Evolutionary conservation across 2,113 vertebrate species (phyloP), one percentile per base, ranked within the genome.

Genomic region (Gasterosteus nipponicus): DNA sequence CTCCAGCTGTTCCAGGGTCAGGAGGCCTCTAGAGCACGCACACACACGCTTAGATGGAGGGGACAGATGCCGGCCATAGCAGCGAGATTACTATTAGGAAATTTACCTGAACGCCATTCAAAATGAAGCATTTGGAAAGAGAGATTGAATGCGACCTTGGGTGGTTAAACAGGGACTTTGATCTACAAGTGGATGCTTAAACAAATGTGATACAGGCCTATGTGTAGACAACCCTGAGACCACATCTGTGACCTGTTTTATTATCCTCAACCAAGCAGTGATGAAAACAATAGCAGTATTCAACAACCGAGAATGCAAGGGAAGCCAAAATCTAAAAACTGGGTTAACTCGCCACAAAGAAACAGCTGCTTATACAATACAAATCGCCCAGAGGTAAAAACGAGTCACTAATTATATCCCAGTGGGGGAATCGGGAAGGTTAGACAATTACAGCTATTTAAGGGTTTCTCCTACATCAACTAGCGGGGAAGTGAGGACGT

Each of bases 1-100:
- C 42, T 69, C 78, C 72, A 77, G 70, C 74, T 87, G 86, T 85
- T 71, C 41, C 49, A 47, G 57, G 79, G 77, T 76, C 56, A 31
- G 39, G 6, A 16, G 66, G 85, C 10, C 61, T 46, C 33, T 26
- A 74, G 62, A 81, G 18, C 46, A 68, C 35, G 29, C 18, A 39
- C 44, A 58, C 42, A 58, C 46, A 59, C 59, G 46, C 18, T 29
- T 35, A 57, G 2, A 1, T 54, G 7, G 56, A 74, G 4, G 51
- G 31, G 26, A 54, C 59, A 38, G 66, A 61, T 47, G 57, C 41
- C 35, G 61, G 39, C 71, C 22, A 54, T 19, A 39, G 15, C 19
- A 39, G 11, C 16, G 22, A 54, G 12, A 60, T 68, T 7, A n/a
- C 9, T 8, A n/a, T 16, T 42, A 70, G 51, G 39, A 73, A 78